Evolutionary conservation across 2,888 invertebrate genomes (phyloP).

Genomic region (Melanostoma mellinum): DNA sequence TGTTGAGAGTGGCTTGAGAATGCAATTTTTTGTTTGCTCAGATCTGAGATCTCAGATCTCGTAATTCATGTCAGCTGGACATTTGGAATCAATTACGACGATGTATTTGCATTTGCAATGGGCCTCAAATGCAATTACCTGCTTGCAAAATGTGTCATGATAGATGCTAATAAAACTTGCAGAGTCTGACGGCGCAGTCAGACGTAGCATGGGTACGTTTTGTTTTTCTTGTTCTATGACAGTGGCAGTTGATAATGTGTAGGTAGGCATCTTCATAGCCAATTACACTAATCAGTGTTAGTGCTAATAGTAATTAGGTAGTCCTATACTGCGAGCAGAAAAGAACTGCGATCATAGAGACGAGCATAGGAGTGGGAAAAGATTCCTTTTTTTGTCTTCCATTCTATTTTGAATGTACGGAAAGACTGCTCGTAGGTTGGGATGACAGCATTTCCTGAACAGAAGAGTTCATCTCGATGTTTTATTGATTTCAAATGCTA

Average conservation of each 20-base stretch:
- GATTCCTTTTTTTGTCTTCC: too few species aligned
- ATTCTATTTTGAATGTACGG: too few species aligned
- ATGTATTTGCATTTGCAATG: conserved; percentile 54
- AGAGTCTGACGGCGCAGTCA: conserved; percentile 38
- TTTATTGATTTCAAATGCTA: too few species aligned
- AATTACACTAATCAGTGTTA: conserved; percentile 66
- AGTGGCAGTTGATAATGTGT: conserved; percentile 33
- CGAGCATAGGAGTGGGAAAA: too few species aligned
- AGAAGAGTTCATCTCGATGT: too few species aligned
- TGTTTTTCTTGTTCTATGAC: conserved; percentile 27
- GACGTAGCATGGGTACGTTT: conserved; percentile 49
- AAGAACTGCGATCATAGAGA: background rate
- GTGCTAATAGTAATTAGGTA: conserved; percentile 69
- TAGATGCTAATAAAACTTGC: conserved; percentile 62
- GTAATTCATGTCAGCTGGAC: conserved; percentile 63
- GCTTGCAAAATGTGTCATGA: conserved; percentile 53
- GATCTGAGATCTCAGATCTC: conserved; percentile 3
- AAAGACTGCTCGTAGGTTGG: too few species aligned
- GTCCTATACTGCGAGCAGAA: conserved; percentile 9
- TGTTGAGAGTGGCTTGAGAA: conserved; percentile 1
- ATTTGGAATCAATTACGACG: conserved; percentile 65
- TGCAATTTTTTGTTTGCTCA: background rate
- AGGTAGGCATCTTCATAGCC: conserved; percentile 53
- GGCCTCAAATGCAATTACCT: background rate
- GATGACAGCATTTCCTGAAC: too few species aligned